Conservation (phyloP, 2,888 invertebrate species). For the Cantharis rustica region DNA sequence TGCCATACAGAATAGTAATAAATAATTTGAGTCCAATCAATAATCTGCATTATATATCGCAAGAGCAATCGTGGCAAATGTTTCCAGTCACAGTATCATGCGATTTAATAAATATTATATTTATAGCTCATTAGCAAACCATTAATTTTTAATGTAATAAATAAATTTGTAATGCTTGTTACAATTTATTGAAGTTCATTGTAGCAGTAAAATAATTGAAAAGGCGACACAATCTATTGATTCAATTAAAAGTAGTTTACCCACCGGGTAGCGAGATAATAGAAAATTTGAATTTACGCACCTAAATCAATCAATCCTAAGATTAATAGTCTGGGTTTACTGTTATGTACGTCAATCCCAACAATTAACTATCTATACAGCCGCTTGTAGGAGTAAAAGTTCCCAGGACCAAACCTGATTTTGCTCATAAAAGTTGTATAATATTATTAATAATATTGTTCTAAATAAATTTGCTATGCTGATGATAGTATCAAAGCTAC, state of each 20-base stretch:
- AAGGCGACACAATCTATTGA: not conserved
- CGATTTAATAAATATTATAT: not conserved
- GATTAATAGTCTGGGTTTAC: not conserved
- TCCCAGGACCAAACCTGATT: too few species aligned
- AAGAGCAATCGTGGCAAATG: not conserved
- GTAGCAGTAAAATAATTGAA: not conserved
- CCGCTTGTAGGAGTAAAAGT: too few species aligned
- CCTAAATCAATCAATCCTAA: not conserved
- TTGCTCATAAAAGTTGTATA: too few species aligned
- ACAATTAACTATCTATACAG: too few species aligned
- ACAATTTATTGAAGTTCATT: not conserved
- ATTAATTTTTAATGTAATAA: not conserved
- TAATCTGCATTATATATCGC: not conserved
- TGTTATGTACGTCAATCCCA: too few species aligned
- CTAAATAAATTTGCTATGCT: too few species aligned
- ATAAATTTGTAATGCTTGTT: not conserved
- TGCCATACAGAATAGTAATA: not conserved
- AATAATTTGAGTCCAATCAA: not conserved
- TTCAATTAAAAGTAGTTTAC: not conserved
- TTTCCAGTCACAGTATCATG: not conserved
- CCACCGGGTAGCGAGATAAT: not conserved
- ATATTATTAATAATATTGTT: too few species aligned
- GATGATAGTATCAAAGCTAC: too few species aligned
- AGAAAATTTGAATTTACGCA: not conserved
- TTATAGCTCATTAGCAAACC: not conserved